Evolutionary conservation across 53 echinoderm and acorn worm genomes (phyloP).

Genomic region (Pentamera pediparva): DNA sequence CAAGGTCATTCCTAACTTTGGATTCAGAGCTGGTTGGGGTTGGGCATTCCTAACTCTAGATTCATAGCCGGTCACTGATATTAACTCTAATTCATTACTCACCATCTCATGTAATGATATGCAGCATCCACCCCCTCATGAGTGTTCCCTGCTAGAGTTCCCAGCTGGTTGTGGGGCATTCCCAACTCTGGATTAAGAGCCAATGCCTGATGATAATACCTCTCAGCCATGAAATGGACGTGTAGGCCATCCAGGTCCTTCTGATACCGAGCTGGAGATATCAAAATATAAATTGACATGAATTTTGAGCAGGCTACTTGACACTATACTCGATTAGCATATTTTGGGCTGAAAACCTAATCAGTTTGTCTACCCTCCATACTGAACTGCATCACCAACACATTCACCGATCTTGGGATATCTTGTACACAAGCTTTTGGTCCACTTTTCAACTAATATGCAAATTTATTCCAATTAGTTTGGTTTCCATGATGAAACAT

Average conservation of each 20-base stretch:
- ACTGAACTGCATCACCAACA: too few species aligned
- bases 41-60: background rate
- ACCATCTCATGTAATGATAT: constrained; percentile 98
- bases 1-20: constrained; percentile 91
- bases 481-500: too few species aligned
- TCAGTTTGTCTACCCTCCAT: too few species aligned
- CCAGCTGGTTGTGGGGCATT: constrained; percentile 99
- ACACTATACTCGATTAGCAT: too few species aligned
- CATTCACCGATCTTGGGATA: too few species aligned
- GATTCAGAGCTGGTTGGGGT: constrained; percentile 66
- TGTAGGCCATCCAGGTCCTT: constrained; percentile 87
- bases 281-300: background rate
- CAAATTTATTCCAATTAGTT: too few species aligned
- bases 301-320: too few species aligned
- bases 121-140: constrained; percentile 94
- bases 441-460: too few species aligned
- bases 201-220: constrained; percentile 95
- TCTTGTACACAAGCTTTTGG: too few species aligned
- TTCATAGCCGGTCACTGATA: background rate
- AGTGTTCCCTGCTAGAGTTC: constrained; percentile 78
- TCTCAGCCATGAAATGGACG: constrained; percentile 72
- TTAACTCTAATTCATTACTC: background rate
- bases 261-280: constrained; percentile 72
- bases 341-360: too few species aligned
- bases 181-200: constrained; percentile 84